A percentile compares a stretch with the other conserved stretches of the same genome.
phyloP scores from a whole-genome alignment of 2,797 vertebrate species.

The Gorsachius magnificus region DNA sequence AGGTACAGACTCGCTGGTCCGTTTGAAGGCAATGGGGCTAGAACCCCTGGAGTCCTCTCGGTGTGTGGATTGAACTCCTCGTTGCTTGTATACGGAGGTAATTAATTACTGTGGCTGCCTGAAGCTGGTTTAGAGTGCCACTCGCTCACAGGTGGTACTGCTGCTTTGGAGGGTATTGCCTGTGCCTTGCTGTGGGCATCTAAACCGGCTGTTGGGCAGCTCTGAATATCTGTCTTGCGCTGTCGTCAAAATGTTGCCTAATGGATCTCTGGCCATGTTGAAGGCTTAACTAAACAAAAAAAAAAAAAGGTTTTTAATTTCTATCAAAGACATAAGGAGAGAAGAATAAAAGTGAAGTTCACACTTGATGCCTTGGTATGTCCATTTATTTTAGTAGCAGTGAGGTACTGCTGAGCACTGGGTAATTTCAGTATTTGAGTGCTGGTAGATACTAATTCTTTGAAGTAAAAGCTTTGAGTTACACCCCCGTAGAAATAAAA shows the following conservation, averaged over 20 bases:
- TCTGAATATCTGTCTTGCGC: background rate
- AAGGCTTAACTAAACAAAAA: background rate
- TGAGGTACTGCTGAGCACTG: background rate
- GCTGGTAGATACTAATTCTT: background rate
- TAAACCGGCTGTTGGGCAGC: background rate
- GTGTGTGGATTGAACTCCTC: background rate
- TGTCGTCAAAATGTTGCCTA: background rate
- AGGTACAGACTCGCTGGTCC: background rate
- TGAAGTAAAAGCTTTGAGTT: background rate
- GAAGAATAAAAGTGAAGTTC: background rate
- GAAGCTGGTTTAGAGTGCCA: background rate
- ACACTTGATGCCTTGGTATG: background rate
- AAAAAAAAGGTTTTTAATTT: background rate
- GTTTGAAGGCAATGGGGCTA: background rate
- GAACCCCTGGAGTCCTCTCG: background rate
- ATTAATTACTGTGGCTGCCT: background rate
- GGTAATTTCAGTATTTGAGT: background rate
- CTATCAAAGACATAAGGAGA: rapidly evolving
- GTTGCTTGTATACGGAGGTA: background rate
- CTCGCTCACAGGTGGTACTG: background rate
- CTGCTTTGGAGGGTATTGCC: background rate
- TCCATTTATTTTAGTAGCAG: background rate
- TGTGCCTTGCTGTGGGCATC: background rate
- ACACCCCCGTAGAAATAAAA: background rate
- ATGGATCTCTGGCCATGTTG: background rate